These are phyloP conservation scores for Penelope pileata DNA, from an alignment of 2,113 vertebrate species.

Conservation along the genomic window DNA sequence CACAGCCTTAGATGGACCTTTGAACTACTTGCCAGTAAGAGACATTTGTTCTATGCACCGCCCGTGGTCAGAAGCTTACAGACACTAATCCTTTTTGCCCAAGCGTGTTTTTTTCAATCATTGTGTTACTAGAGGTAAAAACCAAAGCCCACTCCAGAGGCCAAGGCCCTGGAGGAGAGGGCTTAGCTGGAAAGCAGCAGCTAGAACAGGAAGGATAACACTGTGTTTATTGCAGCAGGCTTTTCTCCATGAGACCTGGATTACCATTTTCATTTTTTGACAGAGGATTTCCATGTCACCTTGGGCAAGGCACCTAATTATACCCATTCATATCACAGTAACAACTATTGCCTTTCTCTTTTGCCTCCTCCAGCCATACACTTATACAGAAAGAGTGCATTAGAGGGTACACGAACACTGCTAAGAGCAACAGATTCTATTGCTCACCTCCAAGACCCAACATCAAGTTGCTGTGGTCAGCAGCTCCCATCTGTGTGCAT, in stretches of 20 bases:
- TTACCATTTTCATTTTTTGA: slow-evolving; percentile 44
- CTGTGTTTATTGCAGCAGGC: not conserved
- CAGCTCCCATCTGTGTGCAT: not conserved
- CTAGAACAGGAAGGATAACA: slow-evolving; percentile 13
- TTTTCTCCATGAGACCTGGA: slow-evolving; percentile 22
- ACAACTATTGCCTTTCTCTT: not conserved
- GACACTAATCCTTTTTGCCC: slow-evolving; percentile 1
- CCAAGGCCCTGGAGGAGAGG: not conserved
- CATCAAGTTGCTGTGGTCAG: fast-evolving
- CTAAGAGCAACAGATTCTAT: not conserved
- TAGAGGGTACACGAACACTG: fast-evolving
- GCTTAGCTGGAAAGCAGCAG: slow-evolving; percentile 9
- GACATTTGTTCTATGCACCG: not conserved
- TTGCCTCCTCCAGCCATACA: not conserved
- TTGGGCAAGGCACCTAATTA: slow-evolving; percentile 53
- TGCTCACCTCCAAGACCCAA: not conserved
- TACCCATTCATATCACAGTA: not conserved
- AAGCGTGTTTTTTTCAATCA: not conserved
- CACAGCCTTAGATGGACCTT: not conserved
- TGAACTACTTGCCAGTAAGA: not conserved
- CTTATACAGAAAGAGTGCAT: not conserved
- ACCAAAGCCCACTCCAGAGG: not conserved
- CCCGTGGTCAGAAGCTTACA: not conserved
- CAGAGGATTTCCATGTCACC: slow-evolving; percentile 7
- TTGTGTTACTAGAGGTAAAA: slow-evolving; percentile 12